phyloP scores from a whole-genome alignment of 1,140 invertebrate species.

The Musca vetustissima region DNA sequence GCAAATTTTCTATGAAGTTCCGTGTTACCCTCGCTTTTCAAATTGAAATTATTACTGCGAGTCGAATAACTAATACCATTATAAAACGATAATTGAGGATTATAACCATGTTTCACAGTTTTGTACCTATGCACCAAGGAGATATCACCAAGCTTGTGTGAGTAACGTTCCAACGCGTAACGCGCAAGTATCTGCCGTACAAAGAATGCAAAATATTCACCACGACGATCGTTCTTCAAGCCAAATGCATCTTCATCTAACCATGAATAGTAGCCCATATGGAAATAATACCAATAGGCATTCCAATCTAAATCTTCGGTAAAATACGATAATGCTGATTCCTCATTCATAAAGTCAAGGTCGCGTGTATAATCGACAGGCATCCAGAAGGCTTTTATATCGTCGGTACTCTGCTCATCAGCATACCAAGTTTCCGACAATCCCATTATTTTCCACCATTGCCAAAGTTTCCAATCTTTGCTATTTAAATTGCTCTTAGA shows the following conservation, averaged over 20 bases:
- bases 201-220: conserved; percentile 61
- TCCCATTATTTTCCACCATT: conserved; percentile 54
- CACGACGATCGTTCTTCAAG: conserved; percentile 58
- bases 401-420: conserved; percentile 45
- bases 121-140: conserved; percentile 61
- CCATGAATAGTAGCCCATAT: conserved; percentile 68
- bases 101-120: conserved; percentile 62
- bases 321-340: conserved; percentile 65
- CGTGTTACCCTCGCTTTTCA: conserved; percentile 65
- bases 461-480: conserved; percentile 52
- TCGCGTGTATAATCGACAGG: conserved; percentile 40
- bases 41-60: conserved; percentile 61
- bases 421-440: conserved; percentile 46
- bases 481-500: conserved; percentile 58
- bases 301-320: conserved; percentile 72
- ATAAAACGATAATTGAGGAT: conserved; percentile 63
- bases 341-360: conserved; percentile 44
- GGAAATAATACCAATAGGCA: conserved; percentile 70
- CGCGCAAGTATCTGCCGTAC: conserved; percentile 63
- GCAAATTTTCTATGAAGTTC: conserved; percentile 58
- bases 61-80: conserved; percentile 67
- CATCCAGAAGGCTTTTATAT: conserved; percentile 46
- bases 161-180: conserved; percentile 68
- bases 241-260: conserved; percentile 59
- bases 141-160: conserved; percentile 63